Evolutionary conservation across 2,888 invertebrate genomes (phyloP).

Genomic region (Congeria kusceri): DNA sequence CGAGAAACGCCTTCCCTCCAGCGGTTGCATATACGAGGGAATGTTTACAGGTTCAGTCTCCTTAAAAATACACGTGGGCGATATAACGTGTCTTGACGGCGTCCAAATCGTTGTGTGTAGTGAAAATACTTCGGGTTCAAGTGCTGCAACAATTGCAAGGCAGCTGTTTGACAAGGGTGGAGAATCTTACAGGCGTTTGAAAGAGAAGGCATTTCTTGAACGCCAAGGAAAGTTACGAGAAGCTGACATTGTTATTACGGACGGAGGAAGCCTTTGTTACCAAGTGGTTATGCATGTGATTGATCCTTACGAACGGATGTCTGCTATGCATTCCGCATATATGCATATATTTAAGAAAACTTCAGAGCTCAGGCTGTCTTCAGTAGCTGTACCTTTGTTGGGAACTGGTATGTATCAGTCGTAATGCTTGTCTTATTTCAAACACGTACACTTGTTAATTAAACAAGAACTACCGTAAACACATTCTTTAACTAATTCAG

Average conservation of each 20-base stretch:
- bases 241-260: neutral
- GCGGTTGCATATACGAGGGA: too few species aligned
- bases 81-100: conserved; percentile 20
- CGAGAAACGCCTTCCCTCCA: too few species aligned
- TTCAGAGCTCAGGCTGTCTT: neutral
- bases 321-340: neutral
- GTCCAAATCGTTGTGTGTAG: conserved; percentile 41
- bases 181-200: conserved; percentile 16
- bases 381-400: conserved; percentile 38
- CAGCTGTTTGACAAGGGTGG: conserved; percentile 18
- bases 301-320: neutral
- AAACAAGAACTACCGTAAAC: neutral
- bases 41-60: too few species aligned
- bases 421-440: neutral
- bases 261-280: conserved; percentile 21
- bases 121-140: conserved; percentile 25
- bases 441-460: neutral
- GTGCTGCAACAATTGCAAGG: conserved; percentile 26
- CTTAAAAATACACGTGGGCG: conserved; percentile 16
- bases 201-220: neutral
- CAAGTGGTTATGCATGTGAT: conserved; percentile 23
- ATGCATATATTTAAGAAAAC: conserved; percentile 15
- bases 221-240: conserved; percentile 9
- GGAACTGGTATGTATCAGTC: conserved; percentile 35
- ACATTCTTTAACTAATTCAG: too few species aligned